Percentiles rank a stretch among this genome's conserved stretches.
Evolutionary conservation across 2,113 vertebrate species (phyloP).

Genomic region (Menidia beryllina): DNA sequence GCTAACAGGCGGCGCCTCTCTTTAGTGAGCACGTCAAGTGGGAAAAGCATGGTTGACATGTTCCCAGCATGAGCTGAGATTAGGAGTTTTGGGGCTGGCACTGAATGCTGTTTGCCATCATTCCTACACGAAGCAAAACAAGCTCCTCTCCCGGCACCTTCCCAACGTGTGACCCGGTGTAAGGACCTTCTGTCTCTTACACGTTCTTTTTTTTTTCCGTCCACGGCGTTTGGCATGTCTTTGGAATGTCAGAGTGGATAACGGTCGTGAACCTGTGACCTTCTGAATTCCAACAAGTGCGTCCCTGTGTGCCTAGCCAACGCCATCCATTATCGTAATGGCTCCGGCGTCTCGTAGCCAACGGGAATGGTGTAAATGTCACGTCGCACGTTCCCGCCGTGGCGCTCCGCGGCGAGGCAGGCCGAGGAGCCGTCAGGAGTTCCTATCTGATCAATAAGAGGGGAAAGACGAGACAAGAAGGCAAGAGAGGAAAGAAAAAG

Average conservation of each 20-base stretch:
- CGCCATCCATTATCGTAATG: constrained; percentile 62
- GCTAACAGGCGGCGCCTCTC: neutral
- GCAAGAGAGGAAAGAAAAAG: constrained; percentile 20
- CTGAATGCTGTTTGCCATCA: too few relatives aligned
- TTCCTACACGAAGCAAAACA: too few relatives aligned
- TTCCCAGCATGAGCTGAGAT: neutral
- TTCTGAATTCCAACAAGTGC: constrained; percentile 39
- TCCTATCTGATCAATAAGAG: constrained; percentile 46
- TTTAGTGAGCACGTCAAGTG: neutral
- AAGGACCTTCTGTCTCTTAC: too few relatives aligned
- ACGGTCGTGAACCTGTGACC: constrained; percentile 64
- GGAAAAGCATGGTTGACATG: neutral
- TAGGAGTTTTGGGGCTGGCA: too few relatives aligned
- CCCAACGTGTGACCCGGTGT: too few relatives aligned
- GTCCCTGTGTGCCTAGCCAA: constrained; percentile 46
- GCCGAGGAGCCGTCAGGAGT: constrained; percentile 47
- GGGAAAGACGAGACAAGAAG: constrained; percentile 14
- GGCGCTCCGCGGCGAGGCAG: constrained; percentile 56
- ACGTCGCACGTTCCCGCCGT: constrained; percentile 54
- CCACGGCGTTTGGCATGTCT: constrained; percentile 33
- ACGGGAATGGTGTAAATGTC: constrained; percentile 57
- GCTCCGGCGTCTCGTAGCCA: constrained; percentile 26
- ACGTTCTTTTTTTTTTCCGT: neutral
- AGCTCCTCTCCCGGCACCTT: too few relatives aligned
- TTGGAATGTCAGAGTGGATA: constrained; percentile 56